A percentile compares a stretch with the other conserved stretches of the same genome.
Evolutionary conservation across 1,140 invertebrate genomes (phyloP).

Genomic region (Callitettix versicolor): DNA sequence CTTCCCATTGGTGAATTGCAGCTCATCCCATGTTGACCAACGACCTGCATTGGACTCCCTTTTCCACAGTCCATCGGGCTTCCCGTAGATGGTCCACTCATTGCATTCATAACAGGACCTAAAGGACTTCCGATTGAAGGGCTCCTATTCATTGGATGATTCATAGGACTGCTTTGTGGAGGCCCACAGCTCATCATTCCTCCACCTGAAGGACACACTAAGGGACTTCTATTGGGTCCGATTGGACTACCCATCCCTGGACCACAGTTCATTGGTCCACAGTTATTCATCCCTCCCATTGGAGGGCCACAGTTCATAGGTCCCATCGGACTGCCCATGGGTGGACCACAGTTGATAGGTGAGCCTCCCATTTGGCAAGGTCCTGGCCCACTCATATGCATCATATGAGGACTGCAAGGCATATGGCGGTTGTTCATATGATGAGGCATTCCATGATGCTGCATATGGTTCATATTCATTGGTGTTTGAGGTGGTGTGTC

Average conservation of each 20-base stretch:
- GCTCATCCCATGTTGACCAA: slow-evolving; percentile 17
- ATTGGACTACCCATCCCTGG: slow-evolving; percentile 62
- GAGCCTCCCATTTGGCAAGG: slow-evolving; percentile 42
- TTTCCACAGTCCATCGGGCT: slow-evolving; percentile 26
- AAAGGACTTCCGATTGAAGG: slow-evolving; percentile 26
- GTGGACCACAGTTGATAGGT: slow-evolving; percentile 43
- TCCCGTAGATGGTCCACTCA: slow-evolving; percentile 29
- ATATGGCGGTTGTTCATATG: slow-evolving; percentile 41
- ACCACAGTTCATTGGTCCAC: slow-evolving; percentile 41
- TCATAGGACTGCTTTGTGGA: slow-evolving; percentile 35
- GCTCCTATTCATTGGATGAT: slow-evolving; percentile 25
- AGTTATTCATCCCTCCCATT: slow-evolving; percentile 47
- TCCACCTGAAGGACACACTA: slow-evolving; percentile 16
- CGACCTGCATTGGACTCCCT: slow-evolving; percentile 24
- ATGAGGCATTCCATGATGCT: slow-evolving; percentile 29
- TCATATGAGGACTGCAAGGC: slow-evolving; percentile 44
- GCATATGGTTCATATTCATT: slow-evolving; percentile 24
- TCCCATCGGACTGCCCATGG: slow-evolving; percentile 49
- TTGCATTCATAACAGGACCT: slow-evolving; percentile 20
- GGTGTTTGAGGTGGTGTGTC: slow-evolving; percentile 59
- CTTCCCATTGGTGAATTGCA: slow-evolving; percentile 29
- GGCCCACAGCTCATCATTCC: slow-evolving; percentile 25
- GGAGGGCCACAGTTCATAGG: slow-evolving; percentile 31
- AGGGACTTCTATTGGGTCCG: slow-evolving; percentile 21
- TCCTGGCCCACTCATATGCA: slow-evolving; percentile 12